phyloP scores from a whole-genome alignment of 2,113 vertebrate genomes.

The Euleptes europaea region DNA sequence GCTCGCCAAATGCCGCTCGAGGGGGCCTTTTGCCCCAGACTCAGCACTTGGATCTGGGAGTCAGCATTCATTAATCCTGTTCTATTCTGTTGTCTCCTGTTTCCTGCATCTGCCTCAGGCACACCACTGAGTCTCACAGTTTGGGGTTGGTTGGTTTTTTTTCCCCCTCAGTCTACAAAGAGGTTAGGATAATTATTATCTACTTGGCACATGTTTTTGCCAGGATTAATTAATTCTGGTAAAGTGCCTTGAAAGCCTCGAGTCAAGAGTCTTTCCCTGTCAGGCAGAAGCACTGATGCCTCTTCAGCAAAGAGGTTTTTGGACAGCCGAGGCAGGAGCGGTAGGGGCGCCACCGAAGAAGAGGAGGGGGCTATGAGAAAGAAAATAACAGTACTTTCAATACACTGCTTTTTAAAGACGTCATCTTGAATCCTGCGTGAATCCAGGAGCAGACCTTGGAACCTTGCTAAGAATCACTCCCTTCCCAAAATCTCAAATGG shows the following conservation, averaged over 20 bases:
- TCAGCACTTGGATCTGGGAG: neutral
- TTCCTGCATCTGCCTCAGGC: slow-evolving; percentile 51
- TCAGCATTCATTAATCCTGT: slow-evolving; percentile 29
- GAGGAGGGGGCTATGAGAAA: too few species aligned
- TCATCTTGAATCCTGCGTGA: neutral
- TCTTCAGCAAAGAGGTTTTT: neutral
- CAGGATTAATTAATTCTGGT: slow-evolving; percentile 68
- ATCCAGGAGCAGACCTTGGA: neutral
- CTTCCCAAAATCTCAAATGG: too few species aligned
- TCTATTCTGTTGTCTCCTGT: slow-evolving; percentile 18
- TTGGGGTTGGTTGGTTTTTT: slow-evolving; percentile 46
- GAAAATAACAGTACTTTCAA: neutral
- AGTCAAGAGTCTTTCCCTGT: slow-evolving; percentile 43
- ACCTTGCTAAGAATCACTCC: neutral
- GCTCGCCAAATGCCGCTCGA: neutral
- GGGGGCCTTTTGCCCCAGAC: slow-evolving; percentile 26
- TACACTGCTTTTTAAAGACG: neutral
- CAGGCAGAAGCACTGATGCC: neutral
- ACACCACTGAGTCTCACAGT: slow-evolving; percentile 51
- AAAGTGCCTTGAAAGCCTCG: slow-evolving; percentile 51
- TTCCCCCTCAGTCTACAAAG: slow-evolving; percentile 61
- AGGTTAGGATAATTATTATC: slow-evolving; percentile 48
- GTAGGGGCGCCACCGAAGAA: slow-evolving; percentile 12
- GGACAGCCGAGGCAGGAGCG: neutral
- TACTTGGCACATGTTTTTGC: slow-evolving; percentile 37